Conservation (phyloP, 2,797 vertebrate genomes). For the Champsocephalus esox region DNA sequence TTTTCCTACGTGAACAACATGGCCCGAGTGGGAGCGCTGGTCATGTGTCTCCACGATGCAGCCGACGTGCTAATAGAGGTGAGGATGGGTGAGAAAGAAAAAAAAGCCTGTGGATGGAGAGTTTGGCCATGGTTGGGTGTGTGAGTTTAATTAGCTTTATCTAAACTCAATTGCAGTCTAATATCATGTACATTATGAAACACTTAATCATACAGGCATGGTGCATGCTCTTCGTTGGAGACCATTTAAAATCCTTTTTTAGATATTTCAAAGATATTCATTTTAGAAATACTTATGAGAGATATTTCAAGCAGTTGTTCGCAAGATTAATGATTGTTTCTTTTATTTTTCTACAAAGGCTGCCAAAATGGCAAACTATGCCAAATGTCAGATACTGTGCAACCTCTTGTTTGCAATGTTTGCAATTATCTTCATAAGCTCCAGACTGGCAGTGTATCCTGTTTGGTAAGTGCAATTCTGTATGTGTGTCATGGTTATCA, state of each 20-base stretch:
- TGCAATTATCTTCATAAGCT: conserved; percentile 94
- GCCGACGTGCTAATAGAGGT: conserved; percentile 96
- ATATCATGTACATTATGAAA: neutral
- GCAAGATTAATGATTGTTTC: conserved; percentile 2
- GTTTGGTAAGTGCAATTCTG: conserved; percentile 90
- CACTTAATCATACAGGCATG: neutral
- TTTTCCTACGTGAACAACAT: conserved; percentile 98
- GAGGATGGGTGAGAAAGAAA: conserved; percentile 58
- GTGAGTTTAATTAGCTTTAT: conserved; percentile 29
- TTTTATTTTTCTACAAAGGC: conserved; percentile 83
- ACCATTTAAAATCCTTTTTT: neutral
- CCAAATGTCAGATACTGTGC: conserved; percentile 97
- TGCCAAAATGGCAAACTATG: conserved; percentile 99
- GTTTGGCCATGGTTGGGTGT: conserved; percentile 10
- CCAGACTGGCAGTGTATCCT: conserved; percentile 94
- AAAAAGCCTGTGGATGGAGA: conserved; percentile 2
- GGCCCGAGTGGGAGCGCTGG: conserved; percentile 92
- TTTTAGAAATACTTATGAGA: neutral
- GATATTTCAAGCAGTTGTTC: conserved; percentile 8
- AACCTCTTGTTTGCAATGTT: conserved; percentile 96
- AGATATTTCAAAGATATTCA: no score
- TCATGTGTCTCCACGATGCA: conserved; percentile 94
- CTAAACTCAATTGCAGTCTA: conserved; percentile 13
- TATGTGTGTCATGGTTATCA: conserved; percentile 15
- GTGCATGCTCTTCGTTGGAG: neutral